Conservation (phyloP, 2,797 vertebrate genomes). For the Macroramphosus scolopax region DNA sequence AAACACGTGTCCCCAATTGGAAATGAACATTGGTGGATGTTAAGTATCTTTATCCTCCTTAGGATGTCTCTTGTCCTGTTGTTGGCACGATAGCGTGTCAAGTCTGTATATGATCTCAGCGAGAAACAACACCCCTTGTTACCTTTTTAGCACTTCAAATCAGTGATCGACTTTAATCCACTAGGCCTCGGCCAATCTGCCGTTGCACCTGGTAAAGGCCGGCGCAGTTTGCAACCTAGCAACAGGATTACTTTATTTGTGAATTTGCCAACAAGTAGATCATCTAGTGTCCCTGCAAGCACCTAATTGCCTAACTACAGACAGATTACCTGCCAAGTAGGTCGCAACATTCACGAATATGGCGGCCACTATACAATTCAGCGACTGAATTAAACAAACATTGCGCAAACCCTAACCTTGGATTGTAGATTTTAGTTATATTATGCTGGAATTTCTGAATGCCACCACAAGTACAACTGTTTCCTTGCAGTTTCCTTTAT, state of each 20-base stretch:
- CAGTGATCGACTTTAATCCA: slow-evolving; percentile 63
- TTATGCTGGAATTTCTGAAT: slow-evolving; percentile 2
- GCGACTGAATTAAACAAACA: neutral
- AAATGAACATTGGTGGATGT: slow-evolving; percentile 25
- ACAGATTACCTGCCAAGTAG: slow-evolving; percentile 65
- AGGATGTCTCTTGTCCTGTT: slow-evolving; percentile 47
- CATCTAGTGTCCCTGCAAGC: slow-evolving; percentile 51
- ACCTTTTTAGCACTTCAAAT: slow-evolving; percentile 64
- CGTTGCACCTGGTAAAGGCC: slow-evolving; percentile 64
- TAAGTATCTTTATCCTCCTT: slow-evolving; percentile 55
- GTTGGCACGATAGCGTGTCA: slow-evolving; percentile 54
- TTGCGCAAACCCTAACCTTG: no score
- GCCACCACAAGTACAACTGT: neutral
- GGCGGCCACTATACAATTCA: slow-evolving; percentile 16
- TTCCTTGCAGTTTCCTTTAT: neutral
- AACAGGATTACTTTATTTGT: slow-evolving; percentile 73
- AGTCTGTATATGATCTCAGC: slow-evolving; percentile 48
- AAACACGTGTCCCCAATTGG: slow-evolving; percentile 9
- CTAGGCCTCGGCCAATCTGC: slow-evolving; percentile 56
- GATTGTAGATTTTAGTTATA: no score
- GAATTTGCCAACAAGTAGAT: slow-evolving; percentile 73
- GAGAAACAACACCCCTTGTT: slow-evolving; percentile 54
- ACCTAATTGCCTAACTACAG: slow-evolving; percentile 62
- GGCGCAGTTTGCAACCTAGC: slow-evolving; percentile 65
- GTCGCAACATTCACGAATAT: slow-evolving; percentile 45